Evolutionary conservation across 2,113 vertebrate species (phyloP), one percentile per base, ranked within the genome.

Genomic region (Blennius ocellaris): DNA sequence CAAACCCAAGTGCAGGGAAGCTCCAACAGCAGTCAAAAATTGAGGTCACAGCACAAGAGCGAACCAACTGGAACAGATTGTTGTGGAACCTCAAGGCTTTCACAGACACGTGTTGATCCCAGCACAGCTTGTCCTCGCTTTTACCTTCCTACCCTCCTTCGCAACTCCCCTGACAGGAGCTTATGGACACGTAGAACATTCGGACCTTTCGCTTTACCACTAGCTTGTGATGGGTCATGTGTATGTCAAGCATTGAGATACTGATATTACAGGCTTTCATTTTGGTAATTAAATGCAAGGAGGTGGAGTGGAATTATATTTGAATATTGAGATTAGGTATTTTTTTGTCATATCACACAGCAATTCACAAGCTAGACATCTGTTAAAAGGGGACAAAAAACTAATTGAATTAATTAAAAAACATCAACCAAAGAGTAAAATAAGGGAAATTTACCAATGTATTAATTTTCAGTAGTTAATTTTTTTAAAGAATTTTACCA

Each of bases 31-130:
- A 86, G 84, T 86, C 73, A 80, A 84, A 90, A 90, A 92, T 88
- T 88, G 86, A 92, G 91, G 93, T 94, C 92, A 93, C 72, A 80
- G 80, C 78, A 79, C 76, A 65, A 78, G 87, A 92, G 81, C 75
- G 89, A 92, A 89, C 85, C 90, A 83, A 90, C 80, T 92, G 87
- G 92, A 92, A 92, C 89, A 93, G 89, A 93, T 92, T 88, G 89
- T 90, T 82, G 83, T 76, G 84, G 89, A 93, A 90, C 85, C 89
- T 92, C 83, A 83, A 82, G 90, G 90, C 86, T 91, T 92, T 82
- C 44, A 65, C 73, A 72, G 87, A 90, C 91, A 93, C 85, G 71
- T 93, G 93, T 94, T 93, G 91, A 91, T 89, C 89, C 54, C 69
- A 54, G 78, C 73, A 72, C 85, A 83, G 83, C 82, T 48, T 85